Conservation (phyloP, 1,140 invertebrate genomes). For the Atta cephalotes region DNA sequence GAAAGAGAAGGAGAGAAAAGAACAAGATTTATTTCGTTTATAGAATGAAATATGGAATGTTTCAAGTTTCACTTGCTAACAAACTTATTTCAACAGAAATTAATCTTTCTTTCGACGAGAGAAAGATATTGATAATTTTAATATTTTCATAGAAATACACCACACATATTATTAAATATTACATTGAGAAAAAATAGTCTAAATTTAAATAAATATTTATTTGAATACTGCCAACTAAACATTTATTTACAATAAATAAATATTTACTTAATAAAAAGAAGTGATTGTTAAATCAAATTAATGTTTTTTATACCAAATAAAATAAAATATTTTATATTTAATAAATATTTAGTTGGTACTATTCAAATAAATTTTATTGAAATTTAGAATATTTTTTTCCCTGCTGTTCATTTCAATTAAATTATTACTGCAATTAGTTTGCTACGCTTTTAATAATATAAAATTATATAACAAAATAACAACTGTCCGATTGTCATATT, state of each 20-base stretch:
- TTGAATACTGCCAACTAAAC: no score
- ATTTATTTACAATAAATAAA: no score
- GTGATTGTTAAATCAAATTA: no score
- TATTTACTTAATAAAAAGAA: no score
- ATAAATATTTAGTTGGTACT: no score
- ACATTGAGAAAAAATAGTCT: no score
- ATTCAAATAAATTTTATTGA: no score
- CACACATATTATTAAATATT: not conserved
- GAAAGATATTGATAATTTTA: not conserved
- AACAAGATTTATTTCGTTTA: conserved; percentile 19
- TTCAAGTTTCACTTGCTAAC: conserved; percentile 12
- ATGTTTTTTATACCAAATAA: no score
- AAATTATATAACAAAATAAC: not conserved
- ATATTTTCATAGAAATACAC: not conserved
- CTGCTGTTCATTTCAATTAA: not conserved
- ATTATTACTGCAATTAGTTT: conserved; percentile 5
- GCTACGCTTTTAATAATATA: not conserved
- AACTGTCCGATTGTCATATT: not conserved
- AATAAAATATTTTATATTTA: no score
- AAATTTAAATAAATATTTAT: no score
- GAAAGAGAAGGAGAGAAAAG: not conserved
- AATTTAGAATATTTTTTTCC: no score
- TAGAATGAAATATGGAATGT: conserved; percentile 24
- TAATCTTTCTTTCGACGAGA: not conserved
- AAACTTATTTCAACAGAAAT: conserved; percentile 33